A percentile compares a stretch with the other conserved stretches of the same genome.
Conservation (phyloP, 2,797 vertebrate species). For the Clarias pachynema region DNA sequence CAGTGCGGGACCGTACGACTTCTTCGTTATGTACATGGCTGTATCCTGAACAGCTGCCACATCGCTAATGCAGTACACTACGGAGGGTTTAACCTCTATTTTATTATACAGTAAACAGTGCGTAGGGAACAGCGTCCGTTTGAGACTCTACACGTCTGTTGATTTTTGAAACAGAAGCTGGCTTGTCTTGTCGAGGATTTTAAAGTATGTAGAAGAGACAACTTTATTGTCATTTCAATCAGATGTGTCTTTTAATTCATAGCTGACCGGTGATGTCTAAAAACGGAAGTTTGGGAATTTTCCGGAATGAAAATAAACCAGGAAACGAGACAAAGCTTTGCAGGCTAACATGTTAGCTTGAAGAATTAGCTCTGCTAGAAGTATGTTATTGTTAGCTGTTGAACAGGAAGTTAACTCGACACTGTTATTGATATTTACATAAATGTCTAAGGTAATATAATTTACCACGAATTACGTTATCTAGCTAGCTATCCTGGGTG, state of each 20-base stretch:
- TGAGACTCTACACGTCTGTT: neutral
- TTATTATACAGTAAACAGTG: neutral
- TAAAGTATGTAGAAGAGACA: neutral
- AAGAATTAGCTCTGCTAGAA: neutral
- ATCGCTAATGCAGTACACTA: neutral
- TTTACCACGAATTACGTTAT: too few species aligned
- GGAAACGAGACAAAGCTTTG: neutral
- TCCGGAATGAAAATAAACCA: neutral
- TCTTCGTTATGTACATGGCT: neutral
- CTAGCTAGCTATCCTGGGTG: neutral
- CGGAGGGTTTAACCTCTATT: neutral
- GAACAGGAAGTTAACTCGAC: neutral
- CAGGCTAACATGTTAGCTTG: slow-evolving; percentile 3
- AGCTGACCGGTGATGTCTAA: neutral
- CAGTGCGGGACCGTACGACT: neutral
- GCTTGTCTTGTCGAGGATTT: neutral
- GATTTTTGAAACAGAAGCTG: slow-evolving; percentile 6
- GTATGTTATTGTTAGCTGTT: neutral
- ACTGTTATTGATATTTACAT: neutral
- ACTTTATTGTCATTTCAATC: neutral
- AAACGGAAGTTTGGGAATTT: neutral
- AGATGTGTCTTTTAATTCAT: neutral
- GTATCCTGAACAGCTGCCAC: neutral
- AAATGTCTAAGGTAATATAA: neutral
- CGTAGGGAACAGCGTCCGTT: neutral